A percentile compares a stretch with the other conserved stretches of the same genome.
Conservation (phyloP, 64 coral and sea anemone species). For the Exaiptasia diaphana region DNA sequence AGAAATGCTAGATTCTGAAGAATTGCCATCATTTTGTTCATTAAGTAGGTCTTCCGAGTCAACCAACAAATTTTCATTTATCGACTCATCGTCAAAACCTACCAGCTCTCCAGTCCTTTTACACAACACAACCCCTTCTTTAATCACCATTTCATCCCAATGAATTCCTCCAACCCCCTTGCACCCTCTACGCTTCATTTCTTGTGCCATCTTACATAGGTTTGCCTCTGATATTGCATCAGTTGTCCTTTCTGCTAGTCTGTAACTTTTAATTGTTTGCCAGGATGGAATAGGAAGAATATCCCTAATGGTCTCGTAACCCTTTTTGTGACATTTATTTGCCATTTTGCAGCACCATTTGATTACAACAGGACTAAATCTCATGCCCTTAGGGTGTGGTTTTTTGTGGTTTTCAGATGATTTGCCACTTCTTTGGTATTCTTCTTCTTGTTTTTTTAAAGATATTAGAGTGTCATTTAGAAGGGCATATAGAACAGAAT, state of each 20-base stretch:
- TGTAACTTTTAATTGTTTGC: constrained; percentile 43
- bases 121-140: constrained; percentile 46
- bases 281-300: constrained; percentile 34
- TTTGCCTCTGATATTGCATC: constrained; percentile 10
- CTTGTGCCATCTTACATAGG: constrained; percentile 11
- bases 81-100: constrained; percentile 44
- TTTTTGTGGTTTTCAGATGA: not conserved
- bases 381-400: constrained; percentile 53
- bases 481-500: constrained; percentile 1
- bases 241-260: constrained; percentile 3
- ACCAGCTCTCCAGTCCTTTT: constrained; percentile 35
- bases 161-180: constrained; percentile 21
- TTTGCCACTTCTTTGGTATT: constrained; percentile 11
- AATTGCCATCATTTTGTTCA: not conserved
- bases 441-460: constrained; percentile 12
- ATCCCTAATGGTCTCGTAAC: constrained; percentile 30
- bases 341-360: constrained; percentile 52
- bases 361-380: constrained; percentile 25
- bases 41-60: not conserved
- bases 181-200: constrained; percentile 49
- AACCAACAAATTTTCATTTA: not conserved
- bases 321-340: constrained; percentile 35
- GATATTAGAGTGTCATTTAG: constrained; percentile 19
- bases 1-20: not conserved
- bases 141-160: constrained; percentile 47